phyloP scores from a whole-genome alignment of 2,888 invertebrate genomes.

The Hirtodrosophila confusa region DNA sequence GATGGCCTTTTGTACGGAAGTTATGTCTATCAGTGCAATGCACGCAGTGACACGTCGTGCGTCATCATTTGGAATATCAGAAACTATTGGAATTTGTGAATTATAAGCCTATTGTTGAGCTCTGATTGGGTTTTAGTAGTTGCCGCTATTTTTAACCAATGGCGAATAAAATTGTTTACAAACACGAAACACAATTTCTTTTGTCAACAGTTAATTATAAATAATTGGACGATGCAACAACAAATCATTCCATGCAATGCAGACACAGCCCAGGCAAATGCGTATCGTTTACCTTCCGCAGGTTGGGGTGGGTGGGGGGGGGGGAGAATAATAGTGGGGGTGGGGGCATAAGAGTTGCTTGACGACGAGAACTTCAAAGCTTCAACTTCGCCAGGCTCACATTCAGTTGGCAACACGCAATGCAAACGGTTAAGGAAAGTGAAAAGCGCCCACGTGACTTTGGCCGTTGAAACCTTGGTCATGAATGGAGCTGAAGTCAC shows the following conservation, averaged over 20 bases:
- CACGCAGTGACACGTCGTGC: conserved; percentile 32
- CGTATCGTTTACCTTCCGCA: neutral
- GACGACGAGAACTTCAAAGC: conserved; percentile 30
- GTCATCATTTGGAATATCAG: conserved; percentile 30
- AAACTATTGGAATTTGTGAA: conserved; percentile 17
- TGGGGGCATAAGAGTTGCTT: conserved; percentile 1
- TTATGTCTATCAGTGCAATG: conserved; percentile 17
- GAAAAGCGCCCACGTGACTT: conserved; percentile 46
- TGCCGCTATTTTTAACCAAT: neutral
- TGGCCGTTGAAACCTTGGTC: conserved; percentile 42
- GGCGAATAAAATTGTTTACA: conserved; percentile 3
- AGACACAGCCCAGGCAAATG: neutral
- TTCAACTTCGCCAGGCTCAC: conserved; percentile 10
- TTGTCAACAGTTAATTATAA: conserved; percentile 27
- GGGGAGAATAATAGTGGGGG: neutral
- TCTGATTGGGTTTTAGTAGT: neutral
- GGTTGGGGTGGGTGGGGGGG: neutral
- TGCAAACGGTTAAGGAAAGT: conserved; percentile 31
- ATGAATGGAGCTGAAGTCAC: conserved; percentile 57
- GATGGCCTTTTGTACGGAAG: neutral
- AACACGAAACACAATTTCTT: conserved; percentile 30
- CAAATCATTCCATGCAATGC: conserved; percentile 13
- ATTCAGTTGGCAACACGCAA: neutral
- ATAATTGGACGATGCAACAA: conserved; percentile 17
- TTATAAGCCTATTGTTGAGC: conserved; percentile 6